Evolutionary conservation across 2,888 invertebrate species (phyloP).

Genomic region (Amorpha juglandis): DNA sequence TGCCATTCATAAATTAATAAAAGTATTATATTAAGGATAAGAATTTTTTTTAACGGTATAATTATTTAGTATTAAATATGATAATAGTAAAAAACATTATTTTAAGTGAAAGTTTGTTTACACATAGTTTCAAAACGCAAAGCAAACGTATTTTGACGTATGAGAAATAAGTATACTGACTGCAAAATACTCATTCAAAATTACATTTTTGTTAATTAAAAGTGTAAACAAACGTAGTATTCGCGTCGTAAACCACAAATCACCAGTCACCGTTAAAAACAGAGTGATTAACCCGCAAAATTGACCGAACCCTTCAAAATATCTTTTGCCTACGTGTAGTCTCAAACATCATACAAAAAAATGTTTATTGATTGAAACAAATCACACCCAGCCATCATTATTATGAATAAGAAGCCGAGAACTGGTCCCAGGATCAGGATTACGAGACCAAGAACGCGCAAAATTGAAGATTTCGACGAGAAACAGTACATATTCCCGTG

Average conservation of each 20-base stretch:
- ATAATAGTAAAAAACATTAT: not conserved
- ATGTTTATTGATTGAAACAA: slow-evolving; percentile 8
- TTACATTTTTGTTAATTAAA: not conserved
- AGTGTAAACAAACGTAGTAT: slow-evolving; percentile 5
- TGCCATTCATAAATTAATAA: too few species aligned
- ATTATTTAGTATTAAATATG: not conserved
- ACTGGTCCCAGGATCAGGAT: slow-evolving; percentile 73
- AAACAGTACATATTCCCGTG: slow-evolving; percentile 69
- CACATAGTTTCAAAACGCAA: slow-evolving; percentile 38
- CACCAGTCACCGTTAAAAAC: not conserved
- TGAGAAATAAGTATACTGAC: slow-evolving; percentile 39
- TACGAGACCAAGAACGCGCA: slow-evolving; percentile 57
- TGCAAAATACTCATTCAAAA: slow-evolving; percentile 27
- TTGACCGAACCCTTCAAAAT: not conserved
- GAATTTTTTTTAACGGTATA: not conserved
- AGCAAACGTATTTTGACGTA: slow-evolving; percentile 45
- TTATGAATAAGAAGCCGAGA: slow-evolving; percentile 75
- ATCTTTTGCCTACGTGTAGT: slow-evolving; percentile 52
- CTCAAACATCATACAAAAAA: not conserved
- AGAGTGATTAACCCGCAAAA: not conserved
- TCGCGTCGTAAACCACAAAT: not conserved
- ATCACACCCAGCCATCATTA: slow-evolving; percentile 32
- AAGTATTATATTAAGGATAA: too few species aligned
- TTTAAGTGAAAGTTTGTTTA: slow-evolving; percentile 13
- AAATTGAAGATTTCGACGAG: slow-evolving; percentile 62